phyloP scores from a whole-genome alignment of 2,888 invertebrate species.

The Torymus tubicola region DNA sequence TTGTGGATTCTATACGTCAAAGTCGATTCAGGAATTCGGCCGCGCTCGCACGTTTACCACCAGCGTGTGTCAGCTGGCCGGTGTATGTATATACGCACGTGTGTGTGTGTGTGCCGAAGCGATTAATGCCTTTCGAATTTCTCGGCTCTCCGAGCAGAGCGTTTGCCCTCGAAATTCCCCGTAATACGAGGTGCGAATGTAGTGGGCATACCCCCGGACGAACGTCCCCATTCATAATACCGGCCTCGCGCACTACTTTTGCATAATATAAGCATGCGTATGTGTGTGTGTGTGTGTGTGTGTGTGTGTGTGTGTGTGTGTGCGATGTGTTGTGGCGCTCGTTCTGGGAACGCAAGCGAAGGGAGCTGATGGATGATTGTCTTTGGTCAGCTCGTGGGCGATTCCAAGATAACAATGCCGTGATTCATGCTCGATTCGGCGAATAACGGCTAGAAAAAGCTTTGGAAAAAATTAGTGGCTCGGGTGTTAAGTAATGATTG shows the following conservation, averaged over 20 bases:
- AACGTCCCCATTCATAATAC: slow-evolving; percentile 46
- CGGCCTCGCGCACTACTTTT: slow-evolving; percentile 6
- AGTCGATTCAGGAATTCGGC: slow-evolving; percentile 45
- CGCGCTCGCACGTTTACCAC: neutral
- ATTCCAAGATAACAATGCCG: neutral
- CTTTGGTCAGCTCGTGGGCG: neutral
- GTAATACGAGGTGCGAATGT: slow-evolving; percentile 36
- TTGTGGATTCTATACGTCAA: slow-evolving; percentile 52
- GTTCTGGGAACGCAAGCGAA: too few species aligned
- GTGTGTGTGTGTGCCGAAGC: slow-evolving; percentile 28
- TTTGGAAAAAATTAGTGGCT: too few species aligned
- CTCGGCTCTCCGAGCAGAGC: neutral
- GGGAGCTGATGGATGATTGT: too few species aligned
- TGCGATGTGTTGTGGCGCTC: neutral
- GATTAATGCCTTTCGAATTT: slow-evolving; percentile 41
- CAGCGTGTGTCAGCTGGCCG: neutral
- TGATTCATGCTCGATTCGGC: too few species aligned
- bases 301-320: too few species aligned
- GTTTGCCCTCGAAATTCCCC: slow-evolving; percentile 34
- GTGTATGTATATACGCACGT: neutral
- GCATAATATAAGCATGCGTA: neutral
- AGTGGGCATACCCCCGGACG: neutral
- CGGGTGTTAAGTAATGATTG: too few species aligned
- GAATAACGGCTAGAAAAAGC: too few species aligned
- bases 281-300: too few species aligned